Evolutionary conservation across 2,113 vertebrate species (phyloP), one percentile per base, ranked within the genome.

Genomic region (Hassar affinis): DNA sequence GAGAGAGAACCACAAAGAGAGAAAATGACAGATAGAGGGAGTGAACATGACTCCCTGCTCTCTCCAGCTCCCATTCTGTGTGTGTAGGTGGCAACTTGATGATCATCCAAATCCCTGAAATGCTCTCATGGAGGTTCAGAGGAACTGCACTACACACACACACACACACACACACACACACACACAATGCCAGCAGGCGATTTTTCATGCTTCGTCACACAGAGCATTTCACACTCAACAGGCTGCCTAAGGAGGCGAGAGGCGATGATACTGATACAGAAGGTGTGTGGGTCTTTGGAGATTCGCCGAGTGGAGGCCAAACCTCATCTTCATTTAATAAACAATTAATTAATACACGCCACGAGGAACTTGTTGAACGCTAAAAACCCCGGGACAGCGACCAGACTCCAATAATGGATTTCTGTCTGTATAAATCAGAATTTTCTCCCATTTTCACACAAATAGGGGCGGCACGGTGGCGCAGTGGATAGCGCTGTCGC

Each of bases 211-310:
- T 82, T 87, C 78, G 61, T 82, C 69, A 52, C 81, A 62, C 69
- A 14, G 49, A 82, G 71, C 81, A 64, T 56, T 82, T 87, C 79
- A 79, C 86, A 87, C 86, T 87, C 86, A 87, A 87, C 86, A 87
- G 86, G 84, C 66, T 76, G 84, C 76, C 57, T 78, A 51, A 82
- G 84, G 84, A 68, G 81, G 74, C 27, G 86, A 83, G n/a, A n/a
- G n/a, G n/a, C n/a, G n/a, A n/a, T 62, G 86, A 85, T 85, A 83
- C 82, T 30, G 80, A 80, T 71, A 83, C 86, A 87, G 86, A 85
- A 85, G 86, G 83, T 87, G 84, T 85, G 86, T 69, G 82, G 71
- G 84, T 87, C 80, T 87, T 22, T 85, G 86, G 86, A 87, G 86
- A 85, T 57, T 82, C 78, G 64, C 80, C 56, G 25, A 35, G 56